phyloP scores from a whole-genome alignment of 2,888 invertebrate genomes.

The Bibio marci region DNA sequence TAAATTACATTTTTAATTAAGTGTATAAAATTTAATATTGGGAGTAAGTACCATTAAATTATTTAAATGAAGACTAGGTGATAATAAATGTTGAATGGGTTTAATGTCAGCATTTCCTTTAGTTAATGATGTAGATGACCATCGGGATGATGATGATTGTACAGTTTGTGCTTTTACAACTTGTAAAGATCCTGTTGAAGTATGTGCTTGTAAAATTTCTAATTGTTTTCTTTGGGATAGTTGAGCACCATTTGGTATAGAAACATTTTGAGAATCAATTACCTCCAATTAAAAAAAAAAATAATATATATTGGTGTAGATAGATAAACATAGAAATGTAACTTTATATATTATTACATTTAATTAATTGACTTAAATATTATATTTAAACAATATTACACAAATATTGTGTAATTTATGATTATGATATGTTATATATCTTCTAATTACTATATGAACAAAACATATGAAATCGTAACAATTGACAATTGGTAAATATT shows the following conservation, averaged over 20 bases:
- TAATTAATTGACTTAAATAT: background rate
- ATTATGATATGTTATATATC: too few relatives aligned
- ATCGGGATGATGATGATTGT: slow-evolving; percentile 27
- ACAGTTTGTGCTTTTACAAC: slow-evolving; percentile 45
- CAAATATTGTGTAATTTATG: too few relatives aligned
- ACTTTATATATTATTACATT: background rate
- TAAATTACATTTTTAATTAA: too few relatives aligned
- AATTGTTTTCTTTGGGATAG: slow-evolving; percentile 33
- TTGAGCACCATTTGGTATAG: slow-evolving; percentile 29
- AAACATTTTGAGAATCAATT: slow-evolving; percentile 30
- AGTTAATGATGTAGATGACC: slow-evolving; percentile 12
- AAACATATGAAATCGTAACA: too few relatives aligned
- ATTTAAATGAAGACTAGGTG: background rate
- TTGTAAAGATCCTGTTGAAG: slow-evolving; percentile 44
- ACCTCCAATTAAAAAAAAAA: slow-evolving; percentile 19
- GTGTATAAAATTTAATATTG: too few relatives aligned
- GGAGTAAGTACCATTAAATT: background rate
- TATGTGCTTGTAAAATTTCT: slow-evolving; percentile 53
- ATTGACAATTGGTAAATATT: too few relatives aligned
- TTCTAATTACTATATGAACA: too few relatives aligned
- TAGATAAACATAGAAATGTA: background rate
- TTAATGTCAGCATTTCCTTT: too few relatives aligned
- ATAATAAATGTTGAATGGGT: background rate
- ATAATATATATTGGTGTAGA: too few relatives aligned
- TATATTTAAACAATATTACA: too few relatives aligned